phyloP scores from a whole-genome alignment of 2,888 invertebrate genomes.

The Thereva unica region DNA sequence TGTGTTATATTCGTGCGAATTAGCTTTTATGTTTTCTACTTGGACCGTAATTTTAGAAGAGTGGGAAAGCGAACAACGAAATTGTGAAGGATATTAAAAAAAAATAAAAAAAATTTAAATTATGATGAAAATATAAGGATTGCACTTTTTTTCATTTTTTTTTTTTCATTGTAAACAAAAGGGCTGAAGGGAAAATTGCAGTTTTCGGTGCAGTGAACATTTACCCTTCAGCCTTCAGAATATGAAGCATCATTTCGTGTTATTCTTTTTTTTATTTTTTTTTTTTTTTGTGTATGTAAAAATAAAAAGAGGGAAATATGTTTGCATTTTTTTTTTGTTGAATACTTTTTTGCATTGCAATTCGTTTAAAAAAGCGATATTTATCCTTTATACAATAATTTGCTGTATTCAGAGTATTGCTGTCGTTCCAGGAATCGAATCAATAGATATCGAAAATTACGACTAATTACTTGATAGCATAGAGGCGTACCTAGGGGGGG shows the following conservation, averaged over 20 bases:
- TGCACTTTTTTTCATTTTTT: not conserved
- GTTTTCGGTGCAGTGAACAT: conserved; percentile 17
- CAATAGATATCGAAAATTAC: too few species aligned
- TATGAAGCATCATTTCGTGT: not conserved
- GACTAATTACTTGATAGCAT: too few species aligned
- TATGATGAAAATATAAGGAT: not conserved
- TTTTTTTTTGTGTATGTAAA: not conserved
- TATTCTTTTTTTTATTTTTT: not conserved
- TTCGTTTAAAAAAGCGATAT: too few species aligned
- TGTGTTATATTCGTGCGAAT: conserved; percentile 21
- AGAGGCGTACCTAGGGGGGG: too few species aligned
- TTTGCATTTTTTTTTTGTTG: too few species aligned
- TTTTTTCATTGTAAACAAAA: conserved; percentile 1
- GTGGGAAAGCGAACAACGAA: conserved; percentile 1
- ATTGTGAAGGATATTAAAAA: not conserved
- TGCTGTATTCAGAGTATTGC: too few species aligned
- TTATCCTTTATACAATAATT: too few species aligned
- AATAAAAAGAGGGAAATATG: too few species aligned
- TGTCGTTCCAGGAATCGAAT: too few species aligned
- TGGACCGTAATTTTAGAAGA: conserved; percentile 32
- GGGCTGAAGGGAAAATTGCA: conserved; percentile 13
- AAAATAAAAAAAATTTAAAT: conserved; percentile 11
- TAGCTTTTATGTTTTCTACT: conserved; percentile 28
- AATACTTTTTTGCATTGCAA: too few species aligned
- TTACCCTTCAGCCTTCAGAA: not conserved